Evolutionary conservation across 2,113 vertebrate genomes (phyloP), one percentile per base, ranked within the genome.

Genomic region (Alectura lathami): DNA sequence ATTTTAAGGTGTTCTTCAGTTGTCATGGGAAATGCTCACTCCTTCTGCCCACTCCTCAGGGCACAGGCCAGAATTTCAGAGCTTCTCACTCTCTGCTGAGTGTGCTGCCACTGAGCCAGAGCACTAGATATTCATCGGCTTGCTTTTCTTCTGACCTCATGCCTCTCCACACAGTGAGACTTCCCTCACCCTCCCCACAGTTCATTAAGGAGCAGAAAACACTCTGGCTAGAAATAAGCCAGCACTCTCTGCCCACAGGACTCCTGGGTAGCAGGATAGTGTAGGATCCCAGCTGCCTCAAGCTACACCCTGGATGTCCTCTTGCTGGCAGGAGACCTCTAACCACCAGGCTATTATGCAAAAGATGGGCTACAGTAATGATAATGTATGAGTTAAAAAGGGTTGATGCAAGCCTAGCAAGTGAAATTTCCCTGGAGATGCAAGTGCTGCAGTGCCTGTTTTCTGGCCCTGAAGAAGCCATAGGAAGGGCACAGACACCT

Each of bases 51-150:
- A 30, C 17, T 81, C 17, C 45, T 84, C 34, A 48, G 60, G 50
- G 11, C 26, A 47, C 0, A 0, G 48, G 30, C 42, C 20, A 42
- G 4, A 11, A 43, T 59, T 70, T 88, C 45, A 22, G 42, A 43
- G 27, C 68, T 60, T 3, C 40, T 90, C 0, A 0, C 4, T 66
- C 48, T 80, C 15, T 42, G 36, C 38, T 54, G 45, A 86, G 48
- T 0, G 0, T 2, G 4, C 10, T 62, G 50, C 17, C 48, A 66
- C 47, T 0, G 1, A 80, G 16, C 5, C 24, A 62, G 34, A 45
- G 60, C 0, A 0, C 13, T 4, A 0, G 3, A 0, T 20, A 17
- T 11, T 63, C 45, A 62, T 34, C 24, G 0, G 2, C 50, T 70
- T 1, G 1, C 66, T 81, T 95, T 56, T 63, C 1, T 0, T 54